Percentiles rank a stretch among this genome's conserved stretches.
phyloP scores from a whole-genome alignment of 2,113 vertebrate genomes.

The Melierax canorus region DNA sequence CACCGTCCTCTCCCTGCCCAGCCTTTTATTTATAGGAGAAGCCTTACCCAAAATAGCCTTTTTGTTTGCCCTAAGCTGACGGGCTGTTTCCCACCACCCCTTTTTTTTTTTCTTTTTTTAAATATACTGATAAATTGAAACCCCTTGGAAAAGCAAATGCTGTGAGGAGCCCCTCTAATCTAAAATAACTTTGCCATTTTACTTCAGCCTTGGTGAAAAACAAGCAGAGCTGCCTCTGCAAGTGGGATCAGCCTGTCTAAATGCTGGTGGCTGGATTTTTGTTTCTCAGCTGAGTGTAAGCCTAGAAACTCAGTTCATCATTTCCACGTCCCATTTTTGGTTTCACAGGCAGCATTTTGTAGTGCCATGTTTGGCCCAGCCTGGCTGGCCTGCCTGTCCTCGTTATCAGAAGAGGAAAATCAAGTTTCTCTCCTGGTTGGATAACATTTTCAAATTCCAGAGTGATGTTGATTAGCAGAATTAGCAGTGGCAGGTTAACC shows the following conservation, averaged over 20 bases:
- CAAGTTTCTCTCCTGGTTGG: constrained; percentile 51
- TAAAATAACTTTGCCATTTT: constrained; percentile 31
- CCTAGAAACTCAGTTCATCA: background rate
- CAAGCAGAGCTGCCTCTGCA: background rate
- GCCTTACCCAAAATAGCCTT: background rate
- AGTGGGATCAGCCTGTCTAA: background rate
- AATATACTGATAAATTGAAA: background rate
- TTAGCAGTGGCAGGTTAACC: constrained; percentile 32
- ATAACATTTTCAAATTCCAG: constrained; percentile 44
- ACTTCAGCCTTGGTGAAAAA: background rate
- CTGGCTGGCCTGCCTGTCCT: background rate
- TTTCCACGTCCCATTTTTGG: background rate
- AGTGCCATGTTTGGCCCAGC: background rate
- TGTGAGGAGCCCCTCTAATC: background rate
- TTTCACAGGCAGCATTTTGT: background rate
- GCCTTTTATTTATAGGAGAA: constrained; percentile 39
- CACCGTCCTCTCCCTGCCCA: background rate
- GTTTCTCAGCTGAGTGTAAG: rapidly evolving
- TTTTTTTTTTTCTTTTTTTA: background rate
- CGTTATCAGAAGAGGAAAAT: constrained; percentile 39
- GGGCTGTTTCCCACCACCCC: background rate
- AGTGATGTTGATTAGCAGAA: constrained; percentile 45
- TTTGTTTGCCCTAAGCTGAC: background rate
- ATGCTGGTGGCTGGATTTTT: background rate
- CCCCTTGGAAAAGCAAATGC: background rate